Conservation (phyloP, 2,113 vertebrate genomes). For the Trogon surrucura region DNA sequence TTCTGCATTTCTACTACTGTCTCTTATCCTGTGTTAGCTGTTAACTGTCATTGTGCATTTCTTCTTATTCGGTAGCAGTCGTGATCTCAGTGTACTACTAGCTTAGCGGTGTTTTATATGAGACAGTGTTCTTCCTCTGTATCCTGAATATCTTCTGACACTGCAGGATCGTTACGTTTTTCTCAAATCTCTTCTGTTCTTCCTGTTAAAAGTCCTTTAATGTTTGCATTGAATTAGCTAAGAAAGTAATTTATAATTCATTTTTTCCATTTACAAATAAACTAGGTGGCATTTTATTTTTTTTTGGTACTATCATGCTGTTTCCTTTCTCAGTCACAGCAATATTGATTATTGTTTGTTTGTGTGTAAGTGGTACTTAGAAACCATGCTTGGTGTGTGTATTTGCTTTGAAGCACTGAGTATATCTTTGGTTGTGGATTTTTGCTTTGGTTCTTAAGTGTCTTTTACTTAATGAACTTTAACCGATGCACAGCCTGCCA, state of each 20-base stretch:
- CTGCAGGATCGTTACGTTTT: not conserved
- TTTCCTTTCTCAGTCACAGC: conserved; percentile 1
- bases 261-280: not conserved
- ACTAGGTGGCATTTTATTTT: not conserved
- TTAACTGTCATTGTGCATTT: not conserved
- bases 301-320: not conserved
- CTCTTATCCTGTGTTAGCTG: not conserved
- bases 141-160: not conserved
- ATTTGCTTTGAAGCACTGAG: not conserved
- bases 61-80: not conserved
- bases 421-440: not conserved
- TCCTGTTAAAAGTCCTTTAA: not conserved
- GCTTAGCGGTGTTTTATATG: not conserved
- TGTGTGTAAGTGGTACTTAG: not conserved
- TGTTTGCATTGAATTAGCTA: not conserved
- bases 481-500: accelerated
- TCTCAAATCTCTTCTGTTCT: not conserved
- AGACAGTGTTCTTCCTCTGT: not conserved
- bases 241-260: not conserved
- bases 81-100: not conserved
- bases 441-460: not conserved
- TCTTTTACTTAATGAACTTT: not conserved
- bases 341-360: conserved; percentile 28
- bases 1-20: not conserved
- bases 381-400: not conserved